Conservation (phyloP, 1,140 invertebrate genomes). For the Dryas iulia region DNA sequence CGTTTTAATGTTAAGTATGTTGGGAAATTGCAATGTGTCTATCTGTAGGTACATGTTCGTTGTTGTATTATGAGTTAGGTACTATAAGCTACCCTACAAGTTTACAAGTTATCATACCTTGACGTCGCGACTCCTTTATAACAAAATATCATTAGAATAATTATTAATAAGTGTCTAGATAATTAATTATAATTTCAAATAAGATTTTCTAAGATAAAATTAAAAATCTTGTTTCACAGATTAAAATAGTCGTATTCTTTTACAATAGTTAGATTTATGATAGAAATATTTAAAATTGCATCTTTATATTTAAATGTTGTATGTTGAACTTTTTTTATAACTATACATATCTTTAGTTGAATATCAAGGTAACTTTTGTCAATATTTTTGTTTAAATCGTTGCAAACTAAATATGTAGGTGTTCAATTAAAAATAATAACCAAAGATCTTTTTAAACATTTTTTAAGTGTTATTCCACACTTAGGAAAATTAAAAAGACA, state of each 20-base stretch:
- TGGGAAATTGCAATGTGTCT: neutral
- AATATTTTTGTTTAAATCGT: slow-evolving; percentile 27
- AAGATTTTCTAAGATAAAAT: neutral
- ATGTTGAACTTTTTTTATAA: slow-evolving; percentile 1
- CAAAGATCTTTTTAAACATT: no score
- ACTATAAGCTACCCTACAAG: neutral
- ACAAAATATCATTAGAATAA: neutral
- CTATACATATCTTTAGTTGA: slow-evolving; percentile 64
- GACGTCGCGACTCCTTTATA: neutral
- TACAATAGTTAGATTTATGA: neutral
- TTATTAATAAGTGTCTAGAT: neutral
- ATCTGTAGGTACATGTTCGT: neutral
- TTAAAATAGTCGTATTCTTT: neutral
- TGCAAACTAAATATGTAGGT: no score
- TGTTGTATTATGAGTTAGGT: neutral
- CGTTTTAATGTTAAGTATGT: neutral
- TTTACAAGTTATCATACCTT: neutral
- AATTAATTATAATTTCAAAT: neutral
- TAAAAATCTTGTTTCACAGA: neutral
- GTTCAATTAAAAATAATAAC: no score
- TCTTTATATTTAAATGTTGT: neutral
- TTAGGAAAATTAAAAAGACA: no score
- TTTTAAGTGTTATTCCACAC: no score
- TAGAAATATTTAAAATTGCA: neutral
- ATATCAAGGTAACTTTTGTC: slow-evolving; percentile 30